phyloP scores from a whole-genome alignment of 2,113 vertebrate genomes.

The Hiodon alosoides region DNA sequence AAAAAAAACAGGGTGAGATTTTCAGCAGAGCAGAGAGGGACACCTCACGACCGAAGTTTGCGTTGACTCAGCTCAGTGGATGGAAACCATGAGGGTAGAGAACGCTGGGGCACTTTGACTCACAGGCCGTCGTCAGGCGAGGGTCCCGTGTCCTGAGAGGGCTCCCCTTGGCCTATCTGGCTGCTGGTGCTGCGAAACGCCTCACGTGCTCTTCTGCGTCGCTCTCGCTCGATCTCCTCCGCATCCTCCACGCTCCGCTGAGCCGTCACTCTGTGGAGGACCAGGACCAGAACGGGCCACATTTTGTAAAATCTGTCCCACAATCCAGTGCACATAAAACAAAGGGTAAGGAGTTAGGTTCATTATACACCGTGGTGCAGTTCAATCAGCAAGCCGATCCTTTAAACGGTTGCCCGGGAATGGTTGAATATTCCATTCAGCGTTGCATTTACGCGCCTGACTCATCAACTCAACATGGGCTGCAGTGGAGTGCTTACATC shows the following conservation, averaged over 20 bases:
- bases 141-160: conserved; percentile 14
- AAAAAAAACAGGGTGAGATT: neutral
- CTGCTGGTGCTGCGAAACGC: conserved; percentile 32
- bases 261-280: conserved; percentile 65
- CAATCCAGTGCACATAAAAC: too few relatives aligned
- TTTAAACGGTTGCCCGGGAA: neutral
- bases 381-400: too few relatives aligned
- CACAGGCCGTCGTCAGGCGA: conserved; percentile 11
- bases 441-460: neutral
- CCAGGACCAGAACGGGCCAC: neutral
- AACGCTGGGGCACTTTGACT: neutral
- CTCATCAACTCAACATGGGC: neutral
- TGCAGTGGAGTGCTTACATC: conserved; percentile 11
- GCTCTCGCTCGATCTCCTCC: conserved; percentile 71
- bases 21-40: neutral
- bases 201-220: conserved; percentile 59
- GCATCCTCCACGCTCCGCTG: conserved; percentile 79
- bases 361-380: too few relatives aligned
- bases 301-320: too few relatives aligned
- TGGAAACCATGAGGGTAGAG: neutral
- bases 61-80: neutral
- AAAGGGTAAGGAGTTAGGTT: too few relatives aligned
- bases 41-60: neutral
- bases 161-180: neutral
- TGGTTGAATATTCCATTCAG: neutral